Base-by-base conservation (phyloP, 1,140 invertebrate genomes). In the Eubasilissa regina region DNA sequence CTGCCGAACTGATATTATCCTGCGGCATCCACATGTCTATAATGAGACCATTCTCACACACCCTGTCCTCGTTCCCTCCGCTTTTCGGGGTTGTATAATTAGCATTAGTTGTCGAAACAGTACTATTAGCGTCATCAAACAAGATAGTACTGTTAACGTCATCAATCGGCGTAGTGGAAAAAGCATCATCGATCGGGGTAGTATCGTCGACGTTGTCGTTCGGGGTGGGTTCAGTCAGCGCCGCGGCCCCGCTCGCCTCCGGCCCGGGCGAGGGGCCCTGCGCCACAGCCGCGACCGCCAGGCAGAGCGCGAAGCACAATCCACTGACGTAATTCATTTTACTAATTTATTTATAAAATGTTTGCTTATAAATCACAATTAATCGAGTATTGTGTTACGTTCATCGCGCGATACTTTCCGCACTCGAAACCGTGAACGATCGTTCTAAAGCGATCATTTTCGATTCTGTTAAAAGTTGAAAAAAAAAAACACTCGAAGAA, bases 1-100 rank as follows among this genome's bases (percentile, higher is more conserved):
- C 93, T 7, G 90, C 85, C 7, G 91, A 84, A 8, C 90, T 87
- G 15, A 94, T 89, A 87, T 98, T 95, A 0, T 93, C 92, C 80
- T 93, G 89, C 0, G 98, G 97, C 76, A 87, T 86, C 97, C 97
- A 98, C 19, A 93, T 87, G 4, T 95, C 95, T 17, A 98, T 83
- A 19, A 98, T 80, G 25, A 98, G 90, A 13, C 97, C 97, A 55
- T 93, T 91, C 77, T 91, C 88, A 88, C 95, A 97, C 15, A 86
- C 85, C 68, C 88, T 86, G 81, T 88, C 83, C 80, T 78, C 79
- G 62, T 83, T 86, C 25, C 25, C 25, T 6, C 6, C 25, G n/a
- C n/a, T n/a, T n/a, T n/a, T n/a, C n/a, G n/a, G n/a, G 25, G 25
- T 6, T 35, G 25, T 35, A 35, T 6, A 3, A 6, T 35, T 35